Conservation (phyloP, 2,797 vertebrate species). For the Enteromius thamalakanensis region DNA sequence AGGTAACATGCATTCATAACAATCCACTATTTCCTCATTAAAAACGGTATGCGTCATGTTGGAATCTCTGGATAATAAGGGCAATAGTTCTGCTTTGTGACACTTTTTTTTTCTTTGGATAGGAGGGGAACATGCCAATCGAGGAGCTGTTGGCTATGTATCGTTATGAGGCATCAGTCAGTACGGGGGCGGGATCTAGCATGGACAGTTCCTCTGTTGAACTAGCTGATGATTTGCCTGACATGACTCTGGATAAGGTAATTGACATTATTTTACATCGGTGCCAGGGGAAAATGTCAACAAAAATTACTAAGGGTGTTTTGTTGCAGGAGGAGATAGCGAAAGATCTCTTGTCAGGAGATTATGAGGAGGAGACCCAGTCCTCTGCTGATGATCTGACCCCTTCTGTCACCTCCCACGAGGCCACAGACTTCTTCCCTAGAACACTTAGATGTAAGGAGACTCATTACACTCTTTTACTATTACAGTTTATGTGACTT, state of each 20-base stretch:
- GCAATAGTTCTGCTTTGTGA: not conserved
- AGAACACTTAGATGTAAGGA: constrained; percentile 93
- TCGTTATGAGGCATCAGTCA: constrained; percentile 89
- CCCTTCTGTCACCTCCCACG: constrained; percentile 94
- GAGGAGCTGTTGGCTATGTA: constrained; percentile 96
- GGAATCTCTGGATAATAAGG: not conserved
- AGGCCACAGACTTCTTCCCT: constrained; percentile 94
- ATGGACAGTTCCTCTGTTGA: constrained; percentile 94
- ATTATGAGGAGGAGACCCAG: constrained; percentile 95
- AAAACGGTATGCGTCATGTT: not conserved
- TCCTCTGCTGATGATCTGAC: constrained; percentile 96
- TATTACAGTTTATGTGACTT: not conserved
- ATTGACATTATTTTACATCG: constrained; percentile 50
- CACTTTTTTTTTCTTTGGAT: not conserved
- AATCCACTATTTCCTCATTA: not conserved
- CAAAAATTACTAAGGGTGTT: not conserved
- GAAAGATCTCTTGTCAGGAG: constrained; percentile 93
- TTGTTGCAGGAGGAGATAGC: constrained; percentile 91
- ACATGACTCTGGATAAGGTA: constrained; percentile 99
- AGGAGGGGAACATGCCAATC: constrained; percentile 98
- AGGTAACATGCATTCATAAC: constrained; percentile 75
- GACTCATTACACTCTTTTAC: not conserved
- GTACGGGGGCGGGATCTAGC: constrained; percentile 85
- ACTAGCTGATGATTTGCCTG: constrained; percentile 93
- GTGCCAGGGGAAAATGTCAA: not conserved